These are phyloP conservation scores for Tetragonula carbonaria DNA, from an alignment of 2,888 invertebrate genomes.

Conservation along the genomic window DNA sequence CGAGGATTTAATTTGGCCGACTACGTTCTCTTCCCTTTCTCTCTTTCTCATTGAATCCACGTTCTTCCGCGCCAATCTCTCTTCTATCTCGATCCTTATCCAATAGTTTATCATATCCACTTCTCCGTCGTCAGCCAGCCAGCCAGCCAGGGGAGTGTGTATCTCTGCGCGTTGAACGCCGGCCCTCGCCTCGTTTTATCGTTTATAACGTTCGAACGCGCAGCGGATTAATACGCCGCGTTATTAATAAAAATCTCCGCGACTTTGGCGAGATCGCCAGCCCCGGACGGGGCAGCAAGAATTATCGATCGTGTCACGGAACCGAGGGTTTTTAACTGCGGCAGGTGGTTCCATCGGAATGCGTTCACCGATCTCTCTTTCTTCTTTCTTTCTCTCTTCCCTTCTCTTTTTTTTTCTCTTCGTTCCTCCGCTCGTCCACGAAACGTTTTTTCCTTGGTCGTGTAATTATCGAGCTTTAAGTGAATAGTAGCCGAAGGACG, in stretches of 20 bases:
- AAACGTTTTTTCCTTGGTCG: slow-evolving; percentile 15
- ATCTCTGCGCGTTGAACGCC: slow-evolving; percentile 15
- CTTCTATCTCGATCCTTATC: slow-evolving; percentile 77
- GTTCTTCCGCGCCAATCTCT: slow-evolving; percentile 28
- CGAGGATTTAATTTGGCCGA: slow-evolving; percentile 82
- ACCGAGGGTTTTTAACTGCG: slow-evolving; percentile 35
- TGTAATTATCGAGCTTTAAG: slow-evolving; percentile 38
- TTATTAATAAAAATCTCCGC: slow-evolving; percentile 59
- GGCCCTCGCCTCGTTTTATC: slow-evolving; percentile 54
- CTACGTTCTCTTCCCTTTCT: slow-evolving; percentile 62
- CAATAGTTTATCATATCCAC: slow-evolving; percentile 82
- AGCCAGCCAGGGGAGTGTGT: background rate
- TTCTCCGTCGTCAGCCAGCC: slow-evolving; percentile 49
- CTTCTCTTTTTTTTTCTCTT: background rate
- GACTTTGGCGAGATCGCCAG: slow-evolving; percentile 27
- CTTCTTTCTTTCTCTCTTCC: background rate
- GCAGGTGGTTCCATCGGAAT: slow-evolving; percentile 53
- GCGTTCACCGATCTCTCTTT: slow-evolving; percentile 6
- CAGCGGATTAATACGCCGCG: slow-evolving; percentile 63
- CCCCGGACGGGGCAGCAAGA: background rate
- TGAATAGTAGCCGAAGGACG: slow-evolving; percentile 11
- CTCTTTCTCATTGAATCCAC: slow-evolving; percentile 8
- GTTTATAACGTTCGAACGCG: slow-evolving; percentile 49
- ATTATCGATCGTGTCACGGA: slow-evolving; percentile 56
- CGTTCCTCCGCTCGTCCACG: background rate